Conservation (phyloP, 2,797 vertebrate species). For the Scyliorhinus canicula region DNA sequence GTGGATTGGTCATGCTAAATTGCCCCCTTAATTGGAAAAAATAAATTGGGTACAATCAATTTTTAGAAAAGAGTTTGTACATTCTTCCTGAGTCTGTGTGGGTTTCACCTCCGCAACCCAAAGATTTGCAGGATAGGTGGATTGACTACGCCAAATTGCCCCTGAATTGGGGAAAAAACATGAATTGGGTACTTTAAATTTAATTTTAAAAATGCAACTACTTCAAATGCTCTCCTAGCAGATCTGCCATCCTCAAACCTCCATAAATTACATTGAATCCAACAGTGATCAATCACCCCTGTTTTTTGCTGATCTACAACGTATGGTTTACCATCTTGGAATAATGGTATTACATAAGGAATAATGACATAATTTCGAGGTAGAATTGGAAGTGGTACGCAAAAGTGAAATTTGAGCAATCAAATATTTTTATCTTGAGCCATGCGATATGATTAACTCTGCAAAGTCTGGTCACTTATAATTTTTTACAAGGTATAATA, state of each 20-base stretch:
- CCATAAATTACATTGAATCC: not conserved
- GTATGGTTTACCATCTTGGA: not conserved
- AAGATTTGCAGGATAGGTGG: too few relatives aligned
- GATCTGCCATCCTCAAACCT: not conserved
- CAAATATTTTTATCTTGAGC: not conserved
- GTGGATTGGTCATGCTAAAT: too few relatives aligned
- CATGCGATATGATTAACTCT: not conserved
- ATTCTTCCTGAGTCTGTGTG: too few relatives aligned
- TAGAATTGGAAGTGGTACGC: not conserved
- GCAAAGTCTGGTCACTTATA: not conserved
- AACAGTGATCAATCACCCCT: not conserved
- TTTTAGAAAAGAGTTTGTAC: too few relatives aligned
- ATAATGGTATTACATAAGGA: not conserved
- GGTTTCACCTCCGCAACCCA: too few relatives aligned
- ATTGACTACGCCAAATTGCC: too few relatives aligned
- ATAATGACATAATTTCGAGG: conserved; percentile 4
- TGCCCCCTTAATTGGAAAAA: too few relatives aligned
- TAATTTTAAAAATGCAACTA: not conserved
- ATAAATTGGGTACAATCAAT: too few relatives aligned
- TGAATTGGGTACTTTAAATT: too few relatives aligned
- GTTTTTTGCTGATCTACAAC: not conserved
- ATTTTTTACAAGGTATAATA: not conserved
- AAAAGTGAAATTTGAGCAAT: not conserved
- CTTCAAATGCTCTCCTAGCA: not conserved
- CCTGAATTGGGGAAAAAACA: too few relatives aligned